These are phyloP conservation scores for Drosophila antonietae DNA, from an alignment of 2,888 invertebrate genomes.

Conservation along the genomic window DNA sequence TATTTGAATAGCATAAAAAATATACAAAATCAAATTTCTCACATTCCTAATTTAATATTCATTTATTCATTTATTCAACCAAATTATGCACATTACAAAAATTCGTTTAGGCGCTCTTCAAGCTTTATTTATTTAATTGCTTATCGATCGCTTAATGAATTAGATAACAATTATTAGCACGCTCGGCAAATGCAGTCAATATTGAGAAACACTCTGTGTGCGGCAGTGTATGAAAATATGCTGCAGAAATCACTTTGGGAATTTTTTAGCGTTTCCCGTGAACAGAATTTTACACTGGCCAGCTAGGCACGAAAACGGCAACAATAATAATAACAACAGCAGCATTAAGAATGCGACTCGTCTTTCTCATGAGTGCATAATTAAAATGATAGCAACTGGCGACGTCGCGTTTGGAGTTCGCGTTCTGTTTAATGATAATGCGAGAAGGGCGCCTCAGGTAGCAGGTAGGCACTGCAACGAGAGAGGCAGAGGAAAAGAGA, in stretches of 20 bases:
- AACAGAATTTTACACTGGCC: conserved; percentile 47
- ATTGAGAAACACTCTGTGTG: background rate
- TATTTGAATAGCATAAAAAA: background rate
- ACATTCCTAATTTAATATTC: background rate
- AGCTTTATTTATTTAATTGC: background rate
- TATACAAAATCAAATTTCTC: background rate
- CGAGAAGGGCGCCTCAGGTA: conserved; percentile 75
- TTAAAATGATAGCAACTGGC: conserved; percentile 70
- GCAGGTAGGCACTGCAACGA: conserved; percentile 36
- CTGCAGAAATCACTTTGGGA: conserved; percentile 48
- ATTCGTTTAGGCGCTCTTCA: background rate
- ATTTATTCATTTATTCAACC: background rate
- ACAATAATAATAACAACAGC: conserved; percentile 15
- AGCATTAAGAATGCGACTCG: conserved; percentile 50
- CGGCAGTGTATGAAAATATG: conserved; percentile 44
- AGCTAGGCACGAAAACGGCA: conserved; percentile 28
- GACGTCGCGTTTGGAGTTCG: conserved; percentile 59
- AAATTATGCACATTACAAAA: background rate
- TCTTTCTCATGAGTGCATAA: conserved; percentile 70
- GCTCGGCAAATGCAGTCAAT: background rate
- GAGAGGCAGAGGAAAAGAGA: background rate
- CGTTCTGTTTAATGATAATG: conserved; percentile 74
- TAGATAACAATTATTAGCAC: background rate
- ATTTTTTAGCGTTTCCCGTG: conserved; percentile 50
- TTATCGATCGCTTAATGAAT: background rate